Evolutionary conservation across 2,113 vertebrate species (phyloP).

Genomic region (Circaetus gallicus): DNA sequence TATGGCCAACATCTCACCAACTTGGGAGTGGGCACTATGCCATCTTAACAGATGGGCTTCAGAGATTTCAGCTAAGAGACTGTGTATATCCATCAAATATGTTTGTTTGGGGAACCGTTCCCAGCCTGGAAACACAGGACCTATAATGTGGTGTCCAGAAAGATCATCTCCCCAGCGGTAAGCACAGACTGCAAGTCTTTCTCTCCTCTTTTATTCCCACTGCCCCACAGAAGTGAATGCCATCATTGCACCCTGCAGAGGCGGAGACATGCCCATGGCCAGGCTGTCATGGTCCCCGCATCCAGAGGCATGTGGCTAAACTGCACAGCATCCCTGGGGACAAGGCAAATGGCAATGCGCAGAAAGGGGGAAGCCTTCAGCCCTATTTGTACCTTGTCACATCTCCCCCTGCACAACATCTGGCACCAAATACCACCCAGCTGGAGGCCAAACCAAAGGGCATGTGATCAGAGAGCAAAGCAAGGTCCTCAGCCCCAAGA

Average conservation of each 20-base stretch:
- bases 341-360: too few species aligned
- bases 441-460: background rate
- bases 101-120: background rate
- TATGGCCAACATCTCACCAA: background rate
- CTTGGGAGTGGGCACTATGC: background rate
- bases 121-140: background rate
- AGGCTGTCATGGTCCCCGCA: background rate
- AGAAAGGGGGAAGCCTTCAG: background rate
- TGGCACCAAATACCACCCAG: background rate
- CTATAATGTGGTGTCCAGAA: background rate
- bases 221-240: background rate
- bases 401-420: accelerated
- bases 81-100: background rate
- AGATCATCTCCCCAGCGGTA: background rate
- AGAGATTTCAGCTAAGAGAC: background rate
- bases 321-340: too few species aligned
- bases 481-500: background rate
- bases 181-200: background rate
- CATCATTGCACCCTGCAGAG: background rate
- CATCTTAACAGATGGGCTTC: background rate
- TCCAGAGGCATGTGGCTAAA: background rate
- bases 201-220: background rate
- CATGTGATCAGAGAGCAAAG: accelerated
- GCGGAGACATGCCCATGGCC: accelerated
- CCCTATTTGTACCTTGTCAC: too few species aligned